Evolutionary conservation across 2,113 vertebrate species (phyloP).

Genomic region (Embiotoca jacksoni): DNA sequence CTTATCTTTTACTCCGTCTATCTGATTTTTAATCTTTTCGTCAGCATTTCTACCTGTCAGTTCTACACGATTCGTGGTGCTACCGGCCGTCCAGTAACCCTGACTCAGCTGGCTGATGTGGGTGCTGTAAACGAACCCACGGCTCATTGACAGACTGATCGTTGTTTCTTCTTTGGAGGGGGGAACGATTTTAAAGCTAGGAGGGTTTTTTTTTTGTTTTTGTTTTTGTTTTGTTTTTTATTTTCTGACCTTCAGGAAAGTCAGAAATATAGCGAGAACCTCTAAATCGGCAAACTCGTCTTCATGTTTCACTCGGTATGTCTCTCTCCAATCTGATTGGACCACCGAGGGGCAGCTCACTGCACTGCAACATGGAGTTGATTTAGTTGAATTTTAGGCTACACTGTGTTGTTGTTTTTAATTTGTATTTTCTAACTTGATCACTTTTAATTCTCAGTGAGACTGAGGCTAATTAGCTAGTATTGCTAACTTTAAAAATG

Average conservation of each 20-base stretch:
- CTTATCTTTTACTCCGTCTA: background rate
- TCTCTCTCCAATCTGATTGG: constrained; percentile 84
- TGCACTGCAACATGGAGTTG: constrained; percentile 75
- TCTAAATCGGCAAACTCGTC: constrained; percentile 79
- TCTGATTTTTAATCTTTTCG: constrained; percentile 8
- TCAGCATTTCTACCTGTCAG: constrained; percentile 82
- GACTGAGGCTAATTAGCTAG: constrained; percentile 93
- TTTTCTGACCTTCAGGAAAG: constrained; percentile 86
- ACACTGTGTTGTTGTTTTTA: constrained; percentile 38
- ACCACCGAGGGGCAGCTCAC: constrained; percentile 73
- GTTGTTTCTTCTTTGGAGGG: constrained; percentile 62
- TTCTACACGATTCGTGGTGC: constrained; percentile 90
- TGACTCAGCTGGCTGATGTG: constrained; percentile 93
- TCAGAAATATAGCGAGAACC: constrained; percentile 81
- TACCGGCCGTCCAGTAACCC: constrained; percentile 94
- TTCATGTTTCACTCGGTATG: constrained; percentile 69
- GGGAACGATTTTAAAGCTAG: constrained; percentile 55
- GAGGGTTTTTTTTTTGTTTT: too few species aligned
- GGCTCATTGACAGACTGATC: constrained; percentile 60
- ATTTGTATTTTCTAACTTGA: constrained; percentile 78
- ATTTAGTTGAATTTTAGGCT: constrained; percentile 53
- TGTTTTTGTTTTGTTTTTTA: constrained; percentile 49
- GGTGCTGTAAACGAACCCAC: constrained; percentile 76
- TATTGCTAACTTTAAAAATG: constrained; percentile 87
- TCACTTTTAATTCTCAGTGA: constrained; percentile 89